Percentiles rank a stretch among this genome's conserved stretches.
These are phyloP conservation scores for Pterocles orientalis DNA, from an alignment of 2,113 vertebrate species.

Conservation along the genomic window DNA sequence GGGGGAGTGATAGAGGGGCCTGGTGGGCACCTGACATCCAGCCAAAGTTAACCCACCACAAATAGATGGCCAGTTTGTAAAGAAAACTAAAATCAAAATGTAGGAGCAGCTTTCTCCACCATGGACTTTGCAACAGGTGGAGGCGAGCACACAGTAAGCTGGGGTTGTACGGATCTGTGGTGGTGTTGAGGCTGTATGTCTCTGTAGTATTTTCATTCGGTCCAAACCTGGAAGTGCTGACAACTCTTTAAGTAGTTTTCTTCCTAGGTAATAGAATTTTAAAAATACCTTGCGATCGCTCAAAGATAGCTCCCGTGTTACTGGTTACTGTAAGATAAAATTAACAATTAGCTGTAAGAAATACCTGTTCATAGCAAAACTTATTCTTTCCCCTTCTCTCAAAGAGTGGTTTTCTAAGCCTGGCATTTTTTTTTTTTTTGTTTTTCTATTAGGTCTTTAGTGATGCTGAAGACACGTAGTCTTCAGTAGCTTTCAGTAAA, in stretches of 20 bases:
- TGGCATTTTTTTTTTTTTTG: not conserved
- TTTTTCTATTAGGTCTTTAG: not conserved
- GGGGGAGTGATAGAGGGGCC: too few relatives aligned
- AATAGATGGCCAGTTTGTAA: not conserved
- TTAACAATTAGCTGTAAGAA: not conserved
- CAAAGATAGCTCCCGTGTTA: not conserved
- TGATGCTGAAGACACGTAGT: not conserved
- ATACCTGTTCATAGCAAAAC: not conserved
- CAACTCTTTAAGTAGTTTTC: not conserved
- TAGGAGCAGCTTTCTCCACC: not conserved
- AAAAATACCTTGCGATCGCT: not conserved
- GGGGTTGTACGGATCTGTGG: fast-evolving
- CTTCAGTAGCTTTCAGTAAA: not conserved
- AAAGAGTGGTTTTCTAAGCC: not conserved
- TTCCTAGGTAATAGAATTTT: not conserved
- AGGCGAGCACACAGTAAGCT: not conserved
- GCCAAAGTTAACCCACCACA: too few relatives aligned
- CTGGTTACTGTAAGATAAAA: not conserved
- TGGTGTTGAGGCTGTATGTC: not conserved
- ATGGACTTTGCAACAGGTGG: not conserved
- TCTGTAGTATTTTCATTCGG: not conserved
- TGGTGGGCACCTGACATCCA: too few relatives aligned
- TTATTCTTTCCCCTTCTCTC: not conserved
- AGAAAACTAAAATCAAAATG: not conserved
- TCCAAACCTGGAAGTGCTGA: not conserved